phyloP scores from a whole-genome alignment of 2,888 invertebrate genomes.

The Stegophylla sp. region DNA sequence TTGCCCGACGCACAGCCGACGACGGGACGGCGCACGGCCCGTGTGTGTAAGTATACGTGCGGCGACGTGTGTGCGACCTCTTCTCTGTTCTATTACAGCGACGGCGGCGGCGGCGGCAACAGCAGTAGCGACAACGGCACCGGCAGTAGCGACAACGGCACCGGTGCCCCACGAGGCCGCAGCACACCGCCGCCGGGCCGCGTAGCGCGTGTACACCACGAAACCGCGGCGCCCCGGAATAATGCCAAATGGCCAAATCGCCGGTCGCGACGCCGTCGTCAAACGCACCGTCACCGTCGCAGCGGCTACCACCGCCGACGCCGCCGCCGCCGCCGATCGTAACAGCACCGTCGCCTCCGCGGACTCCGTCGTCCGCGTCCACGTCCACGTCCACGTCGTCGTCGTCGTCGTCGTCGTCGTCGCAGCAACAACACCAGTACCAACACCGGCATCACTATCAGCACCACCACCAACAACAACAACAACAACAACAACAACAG shows the following conservation, averaged over 20 bases:
- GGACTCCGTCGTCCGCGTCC: neutral
- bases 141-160: no score
- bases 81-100: no score
- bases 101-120: no score
- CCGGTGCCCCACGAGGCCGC: neutral
- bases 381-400: neutral
- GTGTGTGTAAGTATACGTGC: neutral
- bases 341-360: conserved; percentile 8
- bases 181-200: conserved; percentile 26
- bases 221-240: conserved; percentile 28
- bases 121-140: no score
- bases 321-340: conserved; percentile 6
- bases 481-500: neutral
- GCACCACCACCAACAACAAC: neutral
- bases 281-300: conserved; percentile 24
- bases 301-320: neutral
- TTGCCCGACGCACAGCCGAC: conserved; percentile 7
- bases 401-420: neutral
- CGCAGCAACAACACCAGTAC: neutral
- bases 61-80: neutral
- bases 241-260: conserved; percentile 59
- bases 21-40: neutral
- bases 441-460: neutral
- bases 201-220: conserved; percentile 23
- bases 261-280: conserved; percentile 52